These are phyloP conservation scores for Smittia aterrima DNA, from an alignment of 2,888 invertebrate genomes.

Conservation along the genomic window DNA sequence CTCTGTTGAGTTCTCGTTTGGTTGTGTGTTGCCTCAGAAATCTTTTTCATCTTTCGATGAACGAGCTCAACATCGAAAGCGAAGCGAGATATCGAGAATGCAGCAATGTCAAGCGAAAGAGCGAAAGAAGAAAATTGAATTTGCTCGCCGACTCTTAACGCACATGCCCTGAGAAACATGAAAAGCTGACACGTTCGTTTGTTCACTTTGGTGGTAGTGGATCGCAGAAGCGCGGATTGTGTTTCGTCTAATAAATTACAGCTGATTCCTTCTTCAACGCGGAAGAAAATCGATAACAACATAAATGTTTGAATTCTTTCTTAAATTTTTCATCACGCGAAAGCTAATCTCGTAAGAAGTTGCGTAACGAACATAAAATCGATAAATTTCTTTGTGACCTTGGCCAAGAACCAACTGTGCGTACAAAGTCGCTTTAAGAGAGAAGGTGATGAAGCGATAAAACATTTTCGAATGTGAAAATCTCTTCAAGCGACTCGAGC, in stretches of 20 bases:
- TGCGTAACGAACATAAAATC: not conserved
- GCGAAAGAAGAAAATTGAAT: not conserved
- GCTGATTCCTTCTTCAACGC: not conserved
- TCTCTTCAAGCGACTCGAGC: too few relatives aligned
- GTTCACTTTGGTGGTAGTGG: not conserved
- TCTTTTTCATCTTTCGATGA: not conserved
- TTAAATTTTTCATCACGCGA: not conserved
- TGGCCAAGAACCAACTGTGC: not conserved
- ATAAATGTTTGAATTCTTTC: not conserved
- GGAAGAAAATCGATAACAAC: not conserved
- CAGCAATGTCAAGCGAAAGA: not conserved
- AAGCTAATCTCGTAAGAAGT: not conserved
- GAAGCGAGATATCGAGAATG: not conserved
- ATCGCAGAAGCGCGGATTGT: not conserved
- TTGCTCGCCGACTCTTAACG: not conserved
- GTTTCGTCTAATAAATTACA: constrained; percentile 22
- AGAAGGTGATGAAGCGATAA: too few relatives aligned
- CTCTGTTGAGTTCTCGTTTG: too few relatives aligned
- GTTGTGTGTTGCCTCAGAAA: not conserved
- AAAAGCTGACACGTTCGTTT: not conserved
- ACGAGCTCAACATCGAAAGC: not conserved
- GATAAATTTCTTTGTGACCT: constrained; percentile 13
- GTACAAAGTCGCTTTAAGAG: not conserved
- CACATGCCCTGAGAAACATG: constrained; percentile 14
- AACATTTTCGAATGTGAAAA: too few relatives aligned